Evolutionary conservation across 2,113 vertebrate species (phyloP).

Genomic region (Struthio camelus): DNA sequence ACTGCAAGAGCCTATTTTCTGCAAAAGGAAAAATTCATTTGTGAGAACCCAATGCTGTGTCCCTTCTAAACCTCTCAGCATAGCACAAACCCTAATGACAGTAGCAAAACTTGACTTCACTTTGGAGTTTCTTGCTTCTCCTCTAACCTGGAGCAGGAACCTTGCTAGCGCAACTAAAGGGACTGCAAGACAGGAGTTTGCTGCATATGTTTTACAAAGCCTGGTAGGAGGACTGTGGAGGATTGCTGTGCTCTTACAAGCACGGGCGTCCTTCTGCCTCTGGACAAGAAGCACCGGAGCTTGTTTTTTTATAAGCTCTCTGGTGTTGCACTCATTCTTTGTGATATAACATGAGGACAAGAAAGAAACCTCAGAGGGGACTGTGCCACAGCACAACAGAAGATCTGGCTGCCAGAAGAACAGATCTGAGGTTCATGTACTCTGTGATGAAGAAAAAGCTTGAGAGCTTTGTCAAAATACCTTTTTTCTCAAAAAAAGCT

Average conservation of each 20-base stretch:
- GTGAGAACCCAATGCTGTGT: accelerated
- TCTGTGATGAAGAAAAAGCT: not conserved
- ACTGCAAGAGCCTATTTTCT: not conserved
- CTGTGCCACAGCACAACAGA: not conserved
- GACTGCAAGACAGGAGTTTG: not conserved
- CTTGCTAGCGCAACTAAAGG: not conserved
- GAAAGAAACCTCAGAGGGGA: not conserved
- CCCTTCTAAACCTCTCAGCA: not conserved
- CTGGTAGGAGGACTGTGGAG: not conserved
- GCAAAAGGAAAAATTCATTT: not conserved
- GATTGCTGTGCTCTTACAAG: not conserved
- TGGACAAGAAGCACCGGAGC: not conserved
- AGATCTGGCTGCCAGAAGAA: not conserved
- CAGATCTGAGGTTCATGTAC: not conserved
- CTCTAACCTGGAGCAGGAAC: not conserved
- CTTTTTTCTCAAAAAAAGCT: not conserved
- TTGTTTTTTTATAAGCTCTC: not conserved
- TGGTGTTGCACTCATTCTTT: not conserved
- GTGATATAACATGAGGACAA: not conserved
- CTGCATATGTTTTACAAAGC: not conserved
- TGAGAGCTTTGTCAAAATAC: not conserved
- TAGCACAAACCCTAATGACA: not conserved
- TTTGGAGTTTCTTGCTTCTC: not conserved
- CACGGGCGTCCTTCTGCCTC: not conserved
- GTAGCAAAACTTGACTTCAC: not conserved